Conservation (phyloP, 2,888 invertebrate genomes). For the Drosophila lutescens region DNA sequence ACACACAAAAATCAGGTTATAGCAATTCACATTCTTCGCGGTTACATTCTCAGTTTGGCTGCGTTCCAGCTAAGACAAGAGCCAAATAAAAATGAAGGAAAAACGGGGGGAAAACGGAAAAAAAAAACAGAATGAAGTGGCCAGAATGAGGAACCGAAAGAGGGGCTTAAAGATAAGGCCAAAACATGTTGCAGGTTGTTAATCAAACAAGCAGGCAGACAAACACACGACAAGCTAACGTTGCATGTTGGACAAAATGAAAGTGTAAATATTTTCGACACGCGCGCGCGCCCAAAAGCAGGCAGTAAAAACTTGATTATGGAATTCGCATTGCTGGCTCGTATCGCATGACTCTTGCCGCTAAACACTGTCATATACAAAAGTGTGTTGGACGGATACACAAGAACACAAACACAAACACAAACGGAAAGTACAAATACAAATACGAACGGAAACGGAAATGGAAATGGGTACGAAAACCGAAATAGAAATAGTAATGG, state of each 20-base stretch:
- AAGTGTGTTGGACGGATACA: constrained; percentile 24
- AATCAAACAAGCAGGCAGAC: constrained; percentile 47
- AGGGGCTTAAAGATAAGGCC: constrained; percentile 27
- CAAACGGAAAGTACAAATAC: not conserved
- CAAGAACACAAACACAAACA: constrained; percentile 6
- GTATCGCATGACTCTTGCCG: constrained; percentile 40
- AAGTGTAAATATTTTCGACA: constrained; percentile 41
- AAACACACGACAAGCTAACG: constrained; percentile 40
- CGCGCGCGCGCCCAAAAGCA: constrained; percentile 49
- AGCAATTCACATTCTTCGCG: constrained; percentile 36
- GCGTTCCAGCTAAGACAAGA: constrained; percentile 39
- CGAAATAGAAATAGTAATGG: constrained; percentile 7
- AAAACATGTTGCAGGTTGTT: constrained; percentile 52
- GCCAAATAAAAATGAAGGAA: constrained; percentile 7
- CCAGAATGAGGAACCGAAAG: constrained; percentile 7
- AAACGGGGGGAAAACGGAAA: not conserved
- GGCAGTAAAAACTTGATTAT: constrained; percentile 51
- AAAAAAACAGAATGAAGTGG: not conserved
- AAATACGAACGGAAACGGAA: constrained; percentile 6
- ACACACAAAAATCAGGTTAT: constrained; percentile 41
- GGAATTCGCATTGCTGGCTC: constrained; percentile 36
- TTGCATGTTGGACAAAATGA: constrained; percentile 45
- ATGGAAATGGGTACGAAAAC: not conserved
- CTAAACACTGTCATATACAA: constrained; percentile 39
- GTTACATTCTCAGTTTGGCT: constrained; percentile 42